phyloP scores from a whole-genome alignment of 37 sponge, comb jelly and placozoan species.

The Halichondria panicea region DNA sequence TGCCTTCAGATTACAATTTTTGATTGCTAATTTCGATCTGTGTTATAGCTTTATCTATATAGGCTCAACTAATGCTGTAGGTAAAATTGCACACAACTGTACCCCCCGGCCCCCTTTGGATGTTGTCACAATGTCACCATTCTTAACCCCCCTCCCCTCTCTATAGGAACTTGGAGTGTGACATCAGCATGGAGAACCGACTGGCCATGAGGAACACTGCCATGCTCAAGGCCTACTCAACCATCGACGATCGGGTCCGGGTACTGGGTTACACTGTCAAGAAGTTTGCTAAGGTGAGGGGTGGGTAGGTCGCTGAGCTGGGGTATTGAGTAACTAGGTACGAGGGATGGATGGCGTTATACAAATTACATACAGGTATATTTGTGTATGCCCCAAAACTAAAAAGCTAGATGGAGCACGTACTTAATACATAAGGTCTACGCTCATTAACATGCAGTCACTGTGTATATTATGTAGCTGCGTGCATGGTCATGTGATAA shows the following conservation, averaged over 20 bases:
- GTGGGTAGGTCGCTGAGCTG: neutral
- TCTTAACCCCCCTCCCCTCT: neutral
- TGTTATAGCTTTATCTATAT: neutral
- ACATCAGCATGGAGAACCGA: slow-evolving; percentile 69
- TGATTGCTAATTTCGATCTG: too few relatives aligned
- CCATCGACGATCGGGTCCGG: slow-evolving; percentile 61
- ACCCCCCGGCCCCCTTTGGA: too few relatives aligned
- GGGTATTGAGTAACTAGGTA: neutral
- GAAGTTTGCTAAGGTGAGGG: slow-evolving; percentile 77
- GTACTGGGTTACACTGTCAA: slow-evolving; percentile 74
- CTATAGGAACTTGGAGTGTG: slow-evolving; percentile 53
- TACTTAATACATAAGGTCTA: too few relatives aligned
- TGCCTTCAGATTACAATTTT: too few relatives aligned
- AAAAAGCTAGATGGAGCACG: too few relatives aligned
- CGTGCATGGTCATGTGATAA: too few relatives aligned
- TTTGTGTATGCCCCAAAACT: neutral
- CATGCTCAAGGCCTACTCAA: slow-evolving; percentile 65
- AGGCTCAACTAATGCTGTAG: too few relatives aligned
- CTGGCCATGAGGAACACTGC: slow-evolving; percentile 80
- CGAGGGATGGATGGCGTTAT: neutral
- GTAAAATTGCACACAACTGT: too few relatives aligned
- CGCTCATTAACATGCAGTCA: neutral
- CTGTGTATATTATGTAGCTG: neutral
- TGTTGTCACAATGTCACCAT: too few relatives aligned
- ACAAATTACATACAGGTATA: neutral